A percentile compares a stretch with the other conserved stretches of the same genome.
Evolutionary conservation across 53 echinoderm and acorn worm species (phyloP).

Genomic region (Paracentrotus lividus): DNA sequence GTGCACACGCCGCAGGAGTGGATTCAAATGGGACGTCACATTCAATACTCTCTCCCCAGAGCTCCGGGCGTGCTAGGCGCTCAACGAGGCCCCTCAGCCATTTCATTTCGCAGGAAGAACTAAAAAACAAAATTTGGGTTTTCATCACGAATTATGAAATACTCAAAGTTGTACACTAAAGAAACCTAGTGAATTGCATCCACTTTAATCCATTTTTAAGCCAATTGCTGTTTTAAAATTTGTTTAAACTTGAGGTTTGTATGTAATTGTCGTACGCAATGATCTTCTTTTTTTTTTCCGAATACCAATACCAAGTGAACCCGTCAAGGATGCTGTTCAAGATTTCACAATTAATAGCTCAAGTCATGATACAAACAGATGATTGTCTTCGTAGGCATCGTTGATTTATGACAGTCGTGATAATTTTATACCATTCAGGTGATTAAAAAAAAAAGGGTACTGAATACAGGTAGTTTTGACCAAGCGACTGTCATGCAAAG

Average conservation of each 20-base stretch:
- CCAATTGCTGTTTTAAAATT: not conserved
- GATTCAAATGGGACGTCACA: slow-evolving; percentile 67
- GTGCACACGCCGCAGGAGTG: slow-evolving; percentile 69
- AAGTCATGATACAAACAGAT: not conserved
- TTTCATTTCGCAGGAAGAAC: not conserved
- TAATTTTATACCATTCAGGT: too few species aligned
- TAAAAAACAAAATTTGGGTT: not conserved
- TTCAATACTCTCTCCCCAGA: slow-evolving; percentile 59
- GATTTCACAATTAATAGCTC: not conserved
- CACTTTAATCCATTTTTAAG: not conserved
- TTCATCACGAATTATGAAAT: not conserved
- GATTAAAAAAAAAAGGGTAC: too few species aligned
- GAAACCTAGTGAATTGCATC: not conserved
- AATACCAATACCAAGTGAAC: not conserved
- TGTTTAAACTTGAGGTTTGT: too few species aligned
- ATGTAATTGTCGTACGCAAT: too few species aligned
- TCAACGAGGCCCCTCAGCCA: slow-evolving; percentile 32
- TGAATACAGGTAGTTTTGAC: not conserved
- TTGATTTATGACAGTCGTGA: not conserved
- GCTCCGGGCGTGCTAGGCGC: slow-evolving; percentile 67
- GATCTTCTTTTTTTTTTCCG: too few species aligned
- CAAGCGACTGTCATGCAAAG: not conserved
- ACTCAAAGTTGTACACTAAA: not conserved
- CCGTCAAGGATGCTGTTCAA: not conserved
- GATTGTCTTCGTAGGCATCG: not conserved